Base-by-base conservation (phyloP, 2,113 vertebrate genomes). In the Alces alces region DNA sequence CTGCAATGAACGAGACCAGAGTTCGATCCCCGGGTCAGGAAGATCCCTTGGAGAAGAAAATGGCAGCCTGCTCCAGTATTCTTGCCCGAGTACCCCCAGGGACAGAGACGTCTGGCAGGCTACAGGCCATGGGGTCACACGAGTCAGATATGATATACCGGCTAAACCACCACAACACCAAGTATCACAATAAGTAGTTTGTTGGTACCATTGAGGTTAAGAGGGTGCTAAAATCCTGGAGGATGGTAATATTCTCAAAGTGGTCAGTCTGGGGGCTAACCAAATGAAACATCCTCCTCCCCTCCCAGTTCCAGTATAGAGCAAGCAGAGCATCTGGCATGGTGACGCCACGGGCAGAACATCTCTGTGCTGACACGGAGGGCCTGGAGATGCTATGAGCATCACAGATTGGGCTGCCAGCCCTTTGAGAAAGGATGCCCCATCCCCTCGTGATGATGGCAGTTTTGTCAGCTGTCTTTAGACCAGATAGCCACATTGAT, bases 1-100 rank as follows among this genome's bases (percentile, higher is more conserved):
- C 36, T 43, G 23, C 12, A 4, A 14, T 27, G 70, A 70, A 70
- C 0, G 23, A 76, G 70, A 43, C 11, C 3, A 0, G 11, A 1
- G 23, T 27, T 76, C 0, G 0, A 27, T 43, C 0, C 70, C 39
- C 13, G 6, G 23, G 70, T 76, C 23, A 76, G 23, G 70, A 43
- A 76, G 39, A 27, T 27, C 6, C 12, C 39, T 39, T 43, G 23
- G 23, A 7, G 36, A 27, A 43, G 70, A 12, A 23, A 76, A 43
- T 15, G 23, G 39, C 39, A 76, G 15, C 12, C 21, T 23, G 27
- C 39, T 76, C 39, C 23, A 76, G 12, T 27, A 43, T 43, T 43
- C 70, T 76, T 76, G 70, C 39, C 70, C 0, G 12, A 25, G 23
- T 43, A 76, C 36, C 15, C 39, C 23, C 36, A 76, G 30, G 39